Conservation (phyloP, 2,888 invertebrate genomes). For the Cataglyphis cursor region DNA sequence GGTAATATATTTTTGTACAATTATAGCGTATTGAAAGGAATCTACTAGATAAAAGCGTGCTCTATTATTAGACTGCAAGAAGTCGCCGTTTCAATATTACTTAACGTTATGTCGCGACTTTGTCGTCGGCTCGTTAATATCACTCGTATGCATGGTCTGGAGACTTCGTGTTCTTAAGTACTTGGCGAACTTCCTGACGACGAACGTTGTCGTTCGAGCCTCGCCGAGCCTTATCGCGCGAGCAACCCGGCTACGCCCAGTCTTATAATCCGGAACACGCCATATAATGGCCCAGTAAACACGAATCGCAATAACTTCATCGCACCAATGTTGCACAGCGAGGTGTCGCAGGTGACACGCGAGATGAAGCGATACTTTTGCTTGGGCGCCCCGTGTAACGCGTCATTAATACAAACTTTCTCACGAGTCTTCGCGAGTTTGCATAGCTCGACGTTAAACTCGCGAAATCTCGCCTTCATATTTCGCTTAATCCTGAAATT, state of each 20-base stretch:
- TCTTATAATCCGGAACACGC: conserved; percentile 56
- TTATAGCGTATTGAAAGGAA: background rate
- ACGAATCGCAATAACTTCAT: conserved; percentile 60
- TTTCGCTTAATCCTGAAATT: background rate
- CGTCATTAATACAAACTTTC: background rate
- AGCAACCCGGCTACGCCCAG: conserved; percentile 40
- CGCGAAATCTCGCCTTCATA: background rate
- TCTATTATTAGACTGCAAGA: background rate
- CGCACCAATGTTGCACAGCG: conserved; percentile 12
- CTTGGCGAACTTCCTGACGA: conserved; percentile 49
- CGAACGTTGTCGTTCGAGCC: conserved; percentile 50
- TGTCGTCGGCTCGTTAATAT: conserved; percentile 30
- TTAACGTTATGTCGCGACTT: conserved; percentile 32
- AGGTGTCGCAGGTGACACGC: conserved; percentile 51
- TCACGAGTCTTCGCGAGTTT: background rate
- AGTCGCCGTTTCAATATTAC: conserved; percentile 14
- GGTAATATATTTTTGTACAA: background rate
- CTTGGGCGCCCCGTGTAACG: conserved; percentile 3
- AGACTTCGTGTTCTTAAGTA: conserved; percentile 55
- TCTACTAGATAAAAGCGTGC: background rate
- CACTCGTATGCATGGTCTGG: conserved; percentile 16
- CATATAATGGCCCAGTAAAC: conserved; percentile 52
- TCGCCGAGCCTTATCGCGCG: conserved; percentile 46
- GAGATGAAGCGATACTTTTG: conserved; percentile 52
- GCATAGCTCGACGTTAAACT: background rate